Evolutionary conservation across 2,113 vertebrate genomes (phyloP).

Genomic region (Tricholaema leucomelas): DNA sequence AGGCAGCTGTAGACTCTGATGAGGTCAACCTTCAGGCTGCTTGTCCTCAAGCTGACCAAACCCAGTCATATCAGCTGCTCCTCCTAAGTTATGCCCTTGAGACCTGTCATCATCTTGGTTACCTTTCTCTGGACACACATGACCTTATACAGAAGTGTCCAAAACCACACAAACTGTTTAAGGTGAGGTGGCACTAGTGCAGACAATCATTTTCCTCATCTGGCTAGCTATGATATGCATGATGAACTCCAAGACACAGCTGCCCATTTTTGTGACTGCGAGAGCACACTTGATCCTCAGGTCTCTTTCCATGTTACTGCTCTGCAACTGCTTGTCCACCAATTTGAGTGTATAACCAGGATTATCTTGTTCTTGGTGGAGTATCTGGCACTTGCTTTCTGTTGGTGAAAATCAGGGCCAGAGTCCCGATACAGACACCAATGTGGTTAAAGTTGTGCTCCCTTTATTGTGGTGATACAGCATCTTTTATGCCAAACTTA

Average conservation of each 20-base stretch:
- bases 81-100: neutral
- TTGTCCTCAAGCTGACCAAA: neutral
- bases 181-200: neutral
- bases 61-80: neutral
- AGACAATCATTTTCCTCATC: neutral
- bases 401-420: no score
- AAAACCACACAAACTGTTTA: accelerated
- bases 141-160: accelerated
- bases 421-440: no score
- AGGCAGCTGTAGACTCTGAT: neutral
- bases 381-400: accelerated
- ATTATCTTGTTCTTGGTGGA: neutral
- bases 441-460: no score
- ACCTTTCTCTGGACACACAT: neutral
- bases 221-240: accelerated
- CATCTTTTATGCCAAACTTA: no score
- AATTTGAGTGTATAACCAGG: accelerated
- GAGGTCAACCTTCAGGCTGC: neutral
- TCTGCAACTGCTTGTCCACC: neutral
- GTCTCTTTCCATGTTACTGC: neutral
- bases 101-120: neutral
- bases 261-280: neutral
- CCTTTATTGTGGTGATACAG: no score
- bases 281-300: no score
- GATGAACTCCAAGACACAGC: accelerated